Evolutionary conservation across 1,140 invertebrate genomes (phyloP).

Genomic region (Yoshiicerus persimilis): DNA sequence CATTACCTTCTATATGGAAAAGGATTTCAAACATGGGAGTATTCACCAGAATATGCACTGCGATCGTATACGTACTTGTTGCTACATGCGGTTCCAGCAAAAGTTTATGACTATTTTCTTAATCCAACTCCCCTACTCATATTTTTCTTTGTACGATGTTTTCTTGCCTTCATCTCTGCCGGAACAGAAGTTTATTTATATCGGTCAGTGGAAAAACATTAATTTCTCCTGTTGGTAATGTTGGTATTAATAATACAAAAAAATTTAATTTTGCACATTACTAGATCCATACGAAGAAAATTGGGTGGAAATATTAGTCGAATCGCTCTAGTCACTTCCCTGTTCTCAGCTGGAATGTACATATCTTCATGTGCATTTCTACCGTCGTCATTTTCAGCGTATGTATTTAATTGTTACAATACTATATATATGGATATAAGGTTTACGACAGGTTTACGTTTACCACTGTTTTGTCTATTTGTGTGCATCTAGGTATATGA

Average conservation of each 20-base stretch:
- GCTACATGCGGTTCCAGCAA: slow-evolving; percentile 82
- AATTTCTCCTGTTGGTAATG: background rate
- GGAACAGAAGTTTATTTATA: slow-evolving; percentile 90
- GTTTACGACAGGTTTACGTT: background rate
- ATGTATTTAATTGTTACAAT: slow-evolving; percentile 52
- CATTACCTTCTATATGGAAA: slow-evolving; percentile 80
- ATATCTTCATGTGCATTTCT: slow-evolving; percentile 85
- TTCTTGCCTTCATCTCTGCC: slow-evolving; percentile 78
- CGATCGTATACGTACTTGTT: slow-evolving; percentile 90
- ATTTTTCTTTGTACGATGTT: slow-evolving; percentile 85
- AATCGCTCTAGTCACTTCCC: slow-evolving; percentile 75
- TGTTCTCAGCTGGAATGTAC: slow-evolving; percentile 90
- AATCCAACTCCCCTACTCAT: slow-evolving; percentile 78
- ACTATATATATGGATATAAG: background rate
- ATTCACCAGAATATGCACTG: slow-evolving; percentile 90
- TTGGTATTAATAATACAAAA: background rate
- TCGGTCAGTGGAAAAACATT: slow-evolving; percentile 65
- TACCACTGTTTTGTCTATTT: slow-evolving; percentile 30
- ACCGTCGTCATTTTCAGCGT: slow-evolving; percentile 92
- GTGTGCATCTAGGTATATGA: slow-evolving; percentile 66
- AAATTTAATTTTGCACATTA: slow-evolving; percentile 8
- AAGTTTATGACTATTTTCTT: slow-evolving; percentile 71
- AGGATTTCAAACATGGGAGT: slow-evolving; percentile 99
- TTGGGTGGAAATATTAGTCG: slow-evolving; percentile 87
- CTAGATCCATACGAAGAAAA: slow-evolving; percentile 80